A percentile compares a stretch with the other conserved stretches of the same genome.
These are phyloP conservation scores for Dicerorhinus sumatrensis DNA, from an alignment of 2,113 vertebrate species.

Conservation along the genomic window DNA sequence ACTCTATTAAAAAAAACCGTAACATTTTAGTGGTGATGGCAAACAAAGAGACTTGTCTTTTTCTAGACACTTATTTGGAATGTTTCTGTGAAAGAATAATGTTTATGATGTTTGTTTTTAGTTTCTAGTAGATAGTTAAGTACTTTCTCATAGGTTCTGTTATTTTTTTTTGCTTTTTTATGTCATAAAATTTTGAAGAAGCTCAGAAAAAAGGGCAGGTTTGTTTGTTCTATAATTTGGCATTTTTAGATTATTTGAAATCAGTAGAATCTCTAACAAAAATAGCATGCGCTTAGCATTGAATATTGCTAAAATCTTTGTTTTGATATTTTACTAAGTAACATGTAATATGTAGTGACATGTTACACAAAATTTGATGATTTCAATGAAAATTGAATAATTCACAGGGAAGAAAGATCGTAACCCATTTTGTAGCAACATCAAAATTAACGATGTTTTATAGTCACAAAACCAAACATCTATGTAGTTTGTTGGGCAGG, in stretches of 20 bases:
- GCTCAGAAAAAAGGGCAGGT: not conserved
- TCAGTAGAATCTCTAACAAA: not conserved
- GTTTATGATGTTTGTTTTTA: not conserved
- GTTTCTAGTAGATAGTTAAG: not conserved
- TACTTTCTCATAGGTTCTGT: not conserved
- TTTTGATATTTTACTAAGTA: not conserved
- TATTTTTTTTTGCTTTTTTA: not conserved
- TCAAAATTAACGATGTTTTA: not conserved
- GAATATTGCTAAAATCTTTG: not conserved
- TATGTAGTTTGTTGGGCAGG: not conserved
- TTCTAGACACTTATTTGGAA: not conserved
- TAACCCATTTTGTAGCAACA: not conserved
- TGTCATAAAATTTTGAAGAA: not conserved
- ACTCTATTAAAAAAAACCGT: not conserved
- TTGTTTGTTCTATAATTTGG: not conserved
- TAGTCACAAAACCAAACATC: not conserved
- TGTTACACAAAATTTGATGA: not conserved
- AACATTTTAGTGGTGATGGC: not conserved
- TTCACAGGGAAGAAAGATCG: not conserved
- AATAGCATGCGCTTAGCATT: not conserved
- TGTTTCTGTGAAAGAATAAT: not conserved
- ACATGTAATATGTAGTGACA: not conserved
- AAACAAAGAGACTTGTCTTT: not conserved
- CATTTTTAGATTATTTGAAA: not conserved
- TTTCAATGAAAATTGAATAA: not conserved